Percentiles rank a stretch among this genome's conserved stretches.
Evolutionary conservation across 2,113 vertebrate genomes (phyloP).

Genomic region (Elephas maximus): DNA sequence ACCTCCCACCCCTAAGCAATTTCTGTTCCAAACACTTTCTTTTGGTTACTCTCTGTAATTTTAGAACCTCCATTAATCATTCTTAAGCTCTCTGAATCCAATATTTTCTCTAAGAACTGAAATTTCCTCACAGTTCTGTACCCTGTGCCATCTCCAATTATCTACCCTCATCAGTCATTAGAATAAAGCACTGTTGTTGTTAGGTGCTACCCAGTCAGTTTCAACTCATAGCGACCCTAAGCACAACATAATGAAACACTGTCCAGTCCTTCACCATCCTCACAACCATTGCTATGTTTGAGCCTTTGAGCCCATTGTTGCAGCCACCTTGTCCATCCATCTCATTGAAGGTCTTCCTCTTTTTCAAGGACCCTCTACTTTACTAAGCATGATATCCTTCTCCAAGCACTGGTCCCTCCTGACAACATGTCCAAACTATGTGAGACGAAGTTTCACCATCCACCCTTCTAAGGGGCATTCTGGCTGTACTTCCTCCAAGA

Average conservation of each 20-base stretch:
- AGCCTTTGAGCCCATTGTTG: not conserved
- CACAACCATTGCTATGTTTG: too few species aligned
- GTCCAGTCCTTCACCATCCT: not conserved
- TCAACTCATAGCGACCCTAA: not conserved
- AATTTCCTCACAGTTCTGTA: constrained; percentile 64
- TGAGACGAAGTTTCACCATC: not conserved
- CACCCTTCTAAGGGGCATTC: not conserved
- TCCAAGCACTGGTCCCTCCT: not conserved
- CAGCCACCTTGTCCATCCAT: not conserved
- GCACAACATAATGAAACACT: not conserved
- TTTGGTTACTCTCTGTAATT: constrained; percentile 67
- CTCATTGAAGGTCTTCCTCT: not conserved
- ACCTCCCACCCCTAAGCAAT: constrained; percentile 4
- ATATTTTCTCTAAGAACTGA: constrained; percentile 76
- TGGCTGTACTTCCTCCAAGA: not conserved
- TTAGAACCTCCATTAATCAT: constrained; percentile 80
- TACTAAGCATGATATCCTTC: not conserved
- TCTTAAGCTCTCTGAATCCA: constrained; percentile 74
- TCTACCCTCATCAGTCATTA: constrained; percentile 74
- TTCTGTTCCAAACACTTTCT: constrained; percentile 51
- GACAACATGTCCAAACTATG: not conserved
- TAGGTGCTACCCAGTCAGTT: not conserved
- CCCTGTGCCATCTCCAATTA: constrained; percentile 75
- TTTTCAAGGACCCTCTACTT: not conserved
- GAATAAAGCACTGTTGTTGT: not conserved